A percentile compares a stretch with the other conserved stretches of the same genome.
Conservation (phyloP, 92 coral and sea anemone genomes). For the Pocillopora meandrina region DNA sequence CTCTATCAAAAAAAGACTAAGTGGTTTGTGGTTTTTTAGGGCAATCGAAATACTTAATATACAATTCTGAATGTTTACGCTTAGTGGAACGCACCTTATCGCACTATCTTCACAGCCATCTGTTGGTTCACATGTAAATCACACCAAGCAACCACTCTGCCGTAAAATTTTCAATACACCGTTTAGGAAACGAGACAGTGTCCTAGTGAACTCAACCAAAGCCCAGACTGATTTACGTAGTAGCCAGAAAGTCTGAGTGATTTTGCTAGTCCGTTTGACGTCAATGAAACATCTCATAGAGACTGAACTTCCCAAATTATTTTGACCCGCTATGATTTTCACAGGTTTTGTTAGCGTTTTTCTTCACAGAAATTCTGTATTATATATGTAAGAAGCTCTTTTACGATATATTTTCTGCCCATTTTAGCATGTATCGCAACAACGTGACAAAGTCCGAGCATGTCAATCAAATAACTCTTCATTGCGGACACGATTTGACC, state of each 20-base stretch:
- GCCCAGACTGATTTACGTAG: not conserved
- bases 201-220: not conserved
- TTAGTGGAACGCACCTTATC: not conserved
- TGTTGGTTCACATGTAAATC: not conserved
- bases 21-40: not conserved
- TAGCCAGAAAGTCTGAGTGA: slow-evolving; percentile 6
- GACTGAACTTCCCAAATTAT: too few relatives aligned
- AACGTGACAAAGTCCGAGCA: not conserved
- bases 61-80: not conserved
- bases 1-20: too few relatives aligned
- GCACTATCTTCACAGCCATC: not conserved
- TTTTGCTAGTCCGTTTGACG: slow-evolving; percentile 11
- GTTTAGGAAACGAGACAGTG: not conserved
- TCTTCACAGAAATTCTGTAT: not conserved
- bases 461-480: slow-evolving; percentile 9
- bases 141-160: not conserved
- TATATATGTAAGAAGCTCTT: not conserved
- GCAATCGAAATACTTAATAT: not conserved
- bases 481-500: not conserved
- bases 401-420: not conserved
- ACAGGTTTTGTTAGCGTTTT: not conserved
- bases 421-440: not conserved
- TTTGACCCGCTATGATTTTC: not conserved
- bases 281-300: not conserved
- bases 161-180: not conserved